A percentile compares a stretch with the other conserved stretches of the same genome.
Evolutionary conservation across 2,113 vertebrate species (phyloP).

Genomic region (Poeciliopsis turrubarensis): DNA sequence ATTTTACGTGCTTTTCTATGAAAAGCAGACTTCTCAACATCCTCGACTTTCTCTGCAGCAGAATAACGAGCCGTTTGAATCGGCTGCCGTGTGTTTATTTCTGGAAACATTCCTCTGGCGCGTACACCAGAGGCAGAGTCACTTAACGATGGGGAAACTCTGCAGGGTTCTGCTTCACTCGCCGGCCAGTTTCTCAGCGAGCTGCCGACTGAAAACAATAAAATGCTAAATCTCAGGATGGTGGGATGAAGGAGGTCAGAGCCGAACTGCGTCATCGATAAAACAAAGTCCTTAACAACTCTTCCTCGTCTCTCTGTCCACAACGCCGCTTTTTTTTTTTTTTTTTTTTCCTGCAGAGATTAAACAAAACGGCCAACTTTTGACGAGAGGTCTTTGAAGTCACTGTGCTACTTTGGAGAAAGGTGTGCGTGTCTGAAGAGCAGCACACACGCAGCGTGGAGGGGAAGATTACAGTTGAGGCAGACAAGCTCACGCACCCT

Average conservation of each 20-base stretch:
- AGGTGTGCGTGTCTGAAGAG: not conserved
- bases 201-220: not conserved
- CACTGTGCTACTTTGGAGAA: not conserved
- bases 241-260: not conserved
- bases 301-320: conserved; percentile 7
- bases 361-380: conserved; percentile 55
- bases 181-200: not conserved
- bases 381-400: conserved; percentile 49
- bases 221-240: not conserved
- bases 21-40: not conserved
- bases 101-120: conserved; percentile 21
- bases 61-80: not conserved
- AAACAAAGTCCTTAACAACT: not conserved
- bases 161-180: not conserved
- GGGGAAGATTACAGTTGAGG: conserved; percentile 60
- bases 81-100: not conserved
- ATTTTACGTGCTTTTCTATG: not conserved
- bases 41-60: no score
- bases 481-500: conserved; percentile 57
- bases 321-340: conserved; percentile 12
- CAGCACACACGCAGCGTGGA: conserved; percentile 42
- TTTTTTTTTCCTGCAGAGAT: conserved; percentile 10
- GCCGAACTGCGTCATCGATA: not conserved
- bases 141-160: conserved; percentile 3
- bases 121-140: conserved; percentile 11